Conservation (phyloP, 2,797 vertebrate genomes). For the Sandelia bainsii region DNA sequence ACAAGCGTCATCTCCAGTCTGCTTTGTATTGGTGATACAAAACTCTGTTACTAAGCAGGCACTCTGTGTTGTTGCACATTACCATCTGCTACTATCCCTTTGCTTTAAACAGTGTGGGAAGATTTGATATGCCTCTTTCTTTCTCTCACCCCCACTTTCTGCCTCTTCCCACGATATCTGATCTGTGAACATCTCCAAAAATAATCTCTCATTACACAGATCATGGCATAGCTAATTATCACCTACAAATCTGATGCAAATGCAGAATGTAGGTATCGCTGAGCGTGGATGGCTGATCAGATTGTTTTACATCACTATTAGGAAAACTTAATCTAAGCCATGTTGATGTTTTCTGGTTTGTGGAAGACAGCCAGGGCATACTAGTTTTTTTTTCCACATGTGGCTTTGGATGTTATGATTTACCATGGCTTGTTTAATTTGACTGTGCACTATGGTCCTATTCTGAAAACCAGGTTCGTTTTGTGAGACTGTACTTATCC, state of each 20-base stretch:
- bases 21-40: slow-evolving; percentile 61
- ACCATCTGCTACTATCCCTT: slow-evolving; percentile 76
- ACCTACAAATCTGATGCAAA: slow-evolving; percentile 53
- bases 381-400: neutral
- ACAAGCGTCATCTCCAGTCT: slow-evolving; percentile 56
- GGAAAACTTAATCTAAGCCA: slow-evolving; percentile 22
- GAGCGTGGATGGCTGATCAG: neutral
- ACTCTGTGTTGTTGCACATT: slow-evolving; percentile 69
- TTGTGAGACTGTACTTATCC: too few species aligned
- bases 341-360: neutral
- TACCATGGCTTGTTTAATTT: slow-evolving; percentile 5
- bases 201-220: slow-evolving; percentile 63
- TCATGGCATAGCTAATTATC: slow-evolving; percentile 63
- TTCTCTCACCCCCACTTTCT: slow-evolving; percentile 16
- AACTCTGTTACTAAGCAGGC: slow-evolving; percentile 76
- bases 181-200: slow-evolving; percentile 65
- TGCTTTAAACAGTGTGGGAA: slow-evolving; percentile 75
- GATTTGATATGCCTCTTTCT: slow-evolving; percentile 45
- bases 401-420: neutral
- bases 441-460: too few species aligned
- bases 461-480: too few species aligned
- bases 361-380: neutral
- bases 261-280: slow-evolving; percentile 30
- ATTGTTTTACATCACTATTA: neutral
- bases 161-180: slow-evolving; percentile 46